Percentiles rank a stretch among this genome's conserved stretches.
Evolutionary conservation across 2,113 vertebrate genomes (phyloP).

Genomic region (Osmerus eperlanus): DNA sequence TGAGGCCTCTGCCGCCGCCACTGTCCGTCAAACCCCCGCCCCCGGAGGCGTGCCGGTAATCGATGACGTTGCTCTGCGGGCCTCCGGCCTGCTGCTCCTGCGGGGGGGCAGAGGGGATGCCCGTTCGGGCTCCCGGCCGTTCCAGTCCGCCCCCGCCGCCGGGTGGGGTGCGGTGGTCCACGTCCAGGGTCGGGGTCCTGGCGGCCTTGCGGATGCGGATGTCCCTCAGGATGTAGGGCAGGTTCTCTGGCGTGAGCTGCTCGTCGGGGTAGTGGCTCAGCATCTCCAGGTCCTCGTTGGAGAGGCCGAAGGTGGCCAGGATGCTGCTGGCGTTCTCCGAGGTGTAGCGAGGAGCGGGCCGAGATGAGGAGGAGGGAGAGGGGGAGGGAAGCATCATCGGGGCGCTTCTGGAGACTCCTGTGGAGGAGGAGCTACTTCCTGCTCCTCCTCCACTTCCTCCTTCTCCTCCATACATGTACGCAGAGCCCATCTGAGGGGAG

Average conservation of each 20-base stretch:
- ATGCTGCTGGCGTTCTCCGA: conserved; percentile 88
- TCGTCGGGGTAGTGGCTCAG: conserved; percentile 89
- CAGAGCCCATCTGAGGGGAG: conserved; percentile 31
- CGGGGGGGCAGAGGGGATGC: conserved; percentile 15
- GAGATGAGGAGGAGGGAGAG: background rate
- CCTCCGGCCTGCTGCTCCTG: conserved; percentile 54
- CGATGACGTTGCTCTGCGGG: conserved; percentile 83
- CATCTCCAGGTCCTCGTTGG: conserved; percentile 89
- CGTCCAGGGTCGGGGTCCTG: conserved; percentile 10
- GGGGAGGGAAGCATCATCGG: conserved; percentile 11
- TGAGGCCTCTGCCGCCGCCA: background rate
- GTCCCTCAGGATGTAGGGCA: conserved; percentile 88
- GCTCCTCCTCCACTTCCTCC: background rate
- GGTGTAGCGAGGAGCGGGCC: conserved; percentile 74
- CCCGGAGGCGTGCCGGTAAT: conserved; percentile 84
- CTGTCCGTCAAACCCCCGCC: conserved; percentile 9
- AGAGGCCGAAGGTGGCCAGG: conserved; percentile 86
- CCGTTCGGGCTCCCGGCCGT: background rate
- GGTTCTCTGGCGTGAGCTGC: conserved; percentile 87
- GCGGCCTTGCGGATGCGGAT: conserved; percentile 85
- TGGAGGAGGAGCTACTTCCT: background rate
- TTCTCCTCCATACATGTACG: conserved; percentile 30
- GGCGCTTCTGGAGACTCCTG: conserved; percentile 3
- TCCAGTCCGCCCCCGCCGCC: background rate
- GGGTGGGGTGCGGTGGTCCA: conserved; percentile 14